These are phyloP conservation scores for Nycticryphes semicollaris DNA, from an alignment of 2,113 vertebrate species.

Conservation along the genomic window DNA sequence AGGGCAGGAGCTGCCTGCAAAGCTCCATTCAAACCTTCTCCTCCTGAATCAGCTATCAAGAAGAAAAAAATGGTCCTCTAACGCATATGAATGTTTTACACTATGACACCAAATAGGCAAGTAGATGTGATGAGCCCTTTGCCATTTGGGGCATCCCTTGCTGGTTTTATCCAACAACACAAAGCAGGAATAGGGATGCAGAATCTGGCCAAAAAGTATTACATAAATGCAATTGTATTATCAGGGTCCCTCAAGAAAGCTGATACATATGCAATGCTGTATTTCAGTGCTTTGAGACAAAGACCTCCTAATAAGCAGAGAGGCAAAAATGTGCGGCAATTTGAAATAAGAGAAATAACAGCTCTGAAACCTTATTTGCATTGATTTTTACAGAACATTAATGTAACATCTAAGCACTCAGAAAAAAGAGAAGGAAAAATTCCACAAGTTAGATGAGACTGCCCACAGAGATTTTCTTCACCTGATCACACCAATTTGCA, in stretches of 20 bases:
- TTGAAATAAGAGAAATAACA: neutral
- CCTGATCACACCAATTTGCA: conserved; percentile 16
- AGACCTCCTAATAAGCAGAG: neutral
- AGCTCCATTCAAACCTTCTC: neutral
- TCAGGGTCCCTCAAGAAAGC: neutral
- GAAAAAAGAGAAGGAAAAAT: neutral
- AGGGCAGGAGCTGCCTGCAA: neutral
- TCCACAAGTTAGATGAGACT: neutral
- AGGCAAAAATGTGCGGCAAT: neutral
- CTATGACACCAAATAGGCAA: neutral
- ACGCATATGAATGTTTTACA: neutral
- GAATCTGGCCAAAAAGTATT: neutral
- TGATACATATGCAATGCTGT: neutral
- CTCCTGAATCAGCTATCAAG: neutral
- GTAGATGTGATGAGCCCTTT: neutral
- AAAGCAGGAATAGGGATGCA: neutral
- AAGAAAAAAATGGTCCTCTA: neutral
- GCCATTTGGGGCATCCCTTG: neutral
- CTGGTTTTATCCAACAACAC: neutral
- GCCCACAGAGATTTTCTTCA: neutral
- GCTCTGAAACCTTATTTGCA: neutral
- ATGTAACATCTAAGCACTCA: neutral
- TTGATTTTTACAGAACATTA: conserved; percentile 1
- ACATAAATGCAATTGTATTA: neutral
- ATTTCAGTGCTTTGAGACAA: neutral